These are phyloP conservation scores for Laothoe populi DNA, from an alignment of 2,888 invertebrate species.

Conservation along the genomic window DNA sequence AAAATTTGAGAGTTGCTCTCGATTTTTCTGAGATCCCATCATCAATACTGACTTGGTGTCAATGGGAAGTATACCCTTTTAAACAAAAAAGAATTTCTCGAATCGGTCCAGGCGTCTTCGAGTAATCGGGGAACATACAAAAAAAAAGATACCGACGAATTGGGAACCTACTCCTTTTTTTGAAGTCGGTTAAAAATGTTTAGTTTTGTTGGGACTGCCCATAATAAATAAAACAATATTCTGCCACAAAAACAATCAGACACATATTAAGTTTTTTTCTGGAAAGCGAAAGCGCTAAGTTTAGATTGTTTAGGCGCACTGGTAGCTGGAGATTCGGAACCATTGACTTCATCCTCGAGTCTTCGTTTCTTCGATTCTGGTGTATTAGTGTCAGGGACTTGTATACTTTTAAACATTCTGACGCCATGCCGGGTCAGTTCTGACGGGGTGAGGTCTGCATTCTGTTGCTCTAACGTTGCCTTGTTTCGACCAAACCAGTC, in stretches of 20 bases:
- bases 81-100: too few relatives aligned
- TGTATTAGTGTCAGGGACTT: conserved; percentile 42
- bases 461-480: conserved; percentile 78
- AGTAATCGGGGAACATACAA: too few relatives aligned
- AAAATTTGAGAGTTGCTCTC: too few relatives aligned
- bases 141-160: too few relatives aligned
- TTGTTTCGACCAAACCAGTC: conserved; percentile 87
- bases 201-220: neutral
- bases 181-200: too few relatives aligned
- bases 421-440: conserved; percentile 85
- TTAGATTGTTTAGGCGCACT: conserved; percentile 77
- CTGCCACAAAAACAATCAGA: neutral
- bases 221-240: conserved; percentile 3
- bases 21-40: too few relatives aligned
- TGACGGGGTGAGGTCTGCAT: conserved; percentile 78
- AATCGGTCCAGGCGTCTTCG: too few relatives aligned
- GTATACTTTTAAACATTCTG: conserved; percentile 76
- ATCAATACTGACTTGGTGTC: too few relatives aligned
- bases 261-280: conserved; percentile 58
- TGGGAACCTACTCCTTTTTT: too few relatives aligned
- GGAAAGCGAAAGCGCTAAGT: conserved; percentile 77
- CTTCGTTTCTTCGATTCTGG: conserved; percentile 66
- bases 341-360: conserved; percentile 60
- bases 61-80: too few relatives aligned
- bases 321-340: conserved; percentile 48